Percentiles rank a stretch among this genome's conserved stretches.
These are phyloP conservation scores for Ectropis crepuscularia DNA, from an alignment of 2,888 invertebrate genomes.

Conservation along the genomic window DNA sequence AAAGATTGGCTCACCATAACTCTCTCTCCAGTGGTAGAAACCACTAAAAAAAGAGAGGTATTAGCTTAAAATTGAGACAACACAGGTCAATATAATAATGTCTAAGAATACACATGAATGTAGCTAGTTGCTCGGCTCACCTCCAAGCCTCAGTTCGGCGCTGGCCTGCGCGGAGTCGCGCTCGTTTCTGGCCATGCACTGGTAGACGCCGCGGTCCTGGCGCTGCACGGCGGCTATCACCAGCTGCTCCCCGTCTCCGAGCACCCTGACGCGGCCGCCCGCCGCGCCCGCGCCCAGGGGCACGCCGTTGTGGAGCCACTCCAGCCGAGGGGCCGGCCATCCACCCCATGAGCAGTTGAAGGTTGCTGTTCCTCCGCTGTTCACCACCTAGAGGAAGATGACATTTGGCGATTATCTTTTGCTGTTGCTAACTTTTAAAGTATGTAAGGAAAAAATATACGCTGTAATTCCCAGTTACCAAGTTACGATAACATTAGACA, in stretches of 20 bases:
- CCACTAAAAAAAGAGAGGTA: too few relatives aligned
- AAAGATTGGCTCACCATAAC: too few relatives aligned
- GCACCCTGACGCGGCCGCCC: conserved; percentile 69
- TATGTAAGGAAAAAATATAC: too few relatives aligned
- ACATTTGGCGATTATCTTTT: too few relatives aligned
- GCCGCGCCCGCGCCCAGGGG: conserved; percentile 81
- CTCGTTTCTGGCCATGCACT: conserved; percentile 93
- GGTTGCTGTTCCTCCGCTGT: conserved; percentile 92
- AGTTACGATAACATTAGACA: too few relatives aligned
- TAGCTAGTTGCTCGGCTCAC: conserved; percentile 63
- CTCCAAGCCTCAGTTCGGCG: conserved; percentile 91
- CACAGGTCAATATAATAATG: too few relatives aligned
- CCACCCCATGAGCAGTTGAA: conserved; percentile 95
- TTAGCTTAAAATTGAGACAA: too few relatives aligned
- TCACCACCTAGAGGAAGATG: conserved; percentile 86
- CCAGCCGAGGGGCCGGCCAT: conserved; percentile 88
- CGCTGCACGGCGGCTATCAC: conserved; percentile 85
- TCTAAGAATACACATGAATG: too few relatives aligned
- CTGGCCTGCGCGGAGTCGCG: conserved; percentile 92
- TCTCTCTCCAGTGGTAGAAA: too few relatives aligned
- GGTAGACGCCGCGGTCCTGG: conserved; percentile 94
- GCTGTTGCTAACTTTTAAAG: too few relatives aligned
- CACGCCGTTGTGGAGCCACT: conserved; percentile 91
- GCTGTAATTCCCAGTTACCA: too few relatives aligned
- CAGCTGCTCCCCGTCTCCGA: conserved; percentile 69